Percentiles rank a stretch among this genome's conserved stretches.
phyloP scores from a whole-genome alignment of 2,888 invertebrate genomes.

The Deroplatys truncata region DNA sequence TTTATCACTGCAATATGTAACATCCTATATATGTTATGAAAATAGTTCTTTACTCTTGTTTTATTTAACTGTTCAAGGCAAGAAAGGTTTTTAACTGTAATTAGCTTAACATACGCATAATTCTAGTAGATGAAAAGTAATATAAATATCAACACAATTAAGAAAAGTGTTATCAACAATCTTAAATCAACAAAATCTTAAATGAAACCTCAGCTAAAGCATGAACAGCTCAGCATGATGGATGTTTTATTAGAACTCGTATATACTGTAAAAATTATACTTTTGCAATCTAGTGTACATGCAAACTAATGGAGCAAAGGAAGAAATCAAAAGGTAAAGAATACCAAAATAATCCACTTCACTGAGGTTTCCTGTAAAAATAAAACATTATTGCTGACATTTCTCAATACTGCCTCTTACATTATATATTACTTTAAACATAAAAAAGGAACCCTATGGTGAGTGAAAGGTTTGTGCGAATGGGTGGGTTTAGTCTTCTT shows the following conservation, averaged over 20 bases:
- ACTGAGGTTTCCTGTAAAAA: background rate
- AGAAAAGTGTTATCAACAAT: background rate
- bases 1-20: background rate
- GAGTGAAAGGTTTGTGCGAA: background rate
- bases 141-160: background rate
- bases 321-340: background rate
- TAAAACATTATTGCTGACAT: background rate
- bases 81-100: background rate
- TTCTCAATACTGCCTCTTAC: constrained; percentile 8
- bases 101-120: background rate
- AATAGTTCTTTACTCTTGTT: background rate
- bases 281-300: background rate
- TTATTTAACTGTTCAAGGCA: background rate
- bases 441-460: constrained; percentile 12
- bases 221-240: background rate
- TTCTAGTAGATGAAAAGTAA: background rate
- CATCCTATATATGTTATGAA: background rate
- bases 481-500: constrained; percentile 6
- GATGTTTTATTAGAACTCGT: background rate
- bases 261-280: background rate
- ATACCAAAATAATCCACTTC: background rate
- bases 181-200: background rate
- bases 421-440: background rate
- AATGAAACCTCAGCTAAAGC: background rate
- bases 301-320: too few relatives aligned